phyloP scores from a whole-genome alignment of 2,797 vertebrate species.

The Tolypeutes matacus region DNA sequence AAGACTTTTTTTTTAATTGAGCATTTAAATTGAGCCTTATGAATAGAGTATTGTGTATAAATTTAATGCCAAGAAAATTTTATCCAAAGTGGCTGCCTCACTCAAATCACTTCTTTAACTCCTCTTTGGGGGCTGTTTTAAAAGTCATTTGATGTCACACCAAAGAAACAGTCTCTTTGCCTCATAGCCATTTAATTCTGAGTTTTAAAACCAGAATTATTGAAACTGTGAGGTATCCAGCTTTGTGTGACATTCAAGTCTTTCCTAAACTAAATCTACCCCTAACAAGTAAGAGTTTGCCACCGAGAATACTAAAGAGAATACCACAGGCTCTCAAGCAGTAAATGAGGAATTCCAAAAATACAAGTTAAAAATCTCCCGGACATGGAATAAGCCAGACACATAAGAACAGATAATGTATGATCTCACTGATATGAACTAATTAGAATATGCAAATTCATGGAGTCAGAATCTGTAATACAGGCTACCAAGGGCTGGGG shows the following conservation, averaged over 20 bases:
- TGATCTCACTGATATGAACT: too few species aligned
- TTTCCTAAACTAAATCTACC: neutral
- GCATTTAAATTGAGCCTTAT: neutral
- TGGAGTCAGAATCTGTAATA: too few species aligned
- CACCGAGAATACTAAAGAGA: neutral
- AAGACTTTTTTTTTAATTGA: neutral
- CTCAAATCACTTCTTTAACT: neutral
- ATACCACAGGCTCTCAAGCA: neutral
- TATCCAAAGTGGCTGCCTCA: neutral
- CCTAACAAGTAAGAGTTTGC: neutral
- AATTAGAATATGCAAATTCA: too few species aligned
- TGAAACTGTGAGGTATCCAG: neutral
- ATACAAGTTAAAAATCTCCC: neutral
- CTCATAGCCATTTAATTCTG: neutral
- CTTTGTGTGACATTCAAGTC: neutral
- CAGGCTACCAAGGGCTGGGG: too few species aligned
- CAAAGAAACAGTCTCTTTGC: neutral
- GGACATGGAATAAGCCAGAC: too few species aligned
- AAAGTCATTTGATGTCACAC: neutral
- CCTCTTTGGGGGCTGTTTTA: neutral
- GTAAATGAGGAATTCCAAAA: neutral
- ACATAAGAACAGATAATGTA: too few species aligned
- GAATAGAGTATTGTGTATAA: neutral
- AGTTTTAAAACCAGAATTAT: slow-evolving; percentile 5
- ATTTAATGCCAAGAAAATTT: neutral